Evolutionary conservation across 1,140 invertebrate species (phyloP).

Genomic region (Bradynema listronoti): DNA sequence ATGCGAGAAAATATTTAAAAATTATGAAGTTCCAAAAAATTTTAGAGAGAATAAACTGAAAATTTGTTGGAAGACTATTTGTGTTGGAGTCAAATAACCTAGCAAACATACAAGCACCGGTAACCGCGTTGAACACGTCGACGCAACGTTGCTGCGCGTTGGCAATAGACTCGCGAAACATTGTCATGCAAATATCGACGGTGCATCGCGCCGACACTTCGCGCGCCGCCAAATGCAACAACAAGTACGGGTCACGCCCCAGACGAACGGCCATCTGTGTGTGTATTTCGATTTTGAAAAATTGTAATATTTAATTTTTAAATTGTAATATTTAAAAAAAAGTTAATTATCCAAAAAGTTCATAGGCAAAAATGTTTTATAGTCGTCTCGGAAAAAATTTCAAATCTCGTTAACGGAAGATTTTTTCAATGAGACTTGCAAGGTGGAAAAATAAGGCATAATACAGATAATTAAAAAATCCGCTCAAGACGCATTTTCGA

Average conservation of each 20-base stretch:
- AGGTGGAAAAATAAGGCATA: too few relatives aligned
- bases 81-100: background rate
- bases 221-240: background rate
- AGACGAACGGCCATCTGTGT: constrained; percentile 5
- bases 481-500: too few relatives aligned
- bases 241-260: background rate
- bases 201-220: background rate
- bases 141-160: background rate
- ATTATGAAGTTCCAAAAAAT: background rate
- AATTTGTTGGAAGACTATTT: background rate
- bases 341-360: background rate
- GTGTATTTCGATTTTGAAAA: too few relatives aligned
- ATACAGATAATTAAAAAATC: too few relatives aligned
- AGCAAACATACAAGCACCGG: background rate
- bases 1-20: background rate
- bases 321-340: too few relatives aligned
- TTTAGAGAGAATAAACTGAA: background rate
- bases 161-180: background rate
- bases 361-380: background rate
- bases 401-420: too few relatives aligned
- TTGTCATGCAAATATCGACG: background rate
- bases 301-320: too few relatives aligned
- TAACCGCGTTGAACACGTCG: background rate
- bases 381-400: too few relatives aligned
- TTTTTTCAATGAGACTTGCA: too few relatives aligned